A percentile compares a stretch with the other conserved stretches of the same genome.
Evolutionary conservation across 2,113 vertebrate genomes (phyloP).

Genomic region (Gopherus flavomarginatus): DNA sequence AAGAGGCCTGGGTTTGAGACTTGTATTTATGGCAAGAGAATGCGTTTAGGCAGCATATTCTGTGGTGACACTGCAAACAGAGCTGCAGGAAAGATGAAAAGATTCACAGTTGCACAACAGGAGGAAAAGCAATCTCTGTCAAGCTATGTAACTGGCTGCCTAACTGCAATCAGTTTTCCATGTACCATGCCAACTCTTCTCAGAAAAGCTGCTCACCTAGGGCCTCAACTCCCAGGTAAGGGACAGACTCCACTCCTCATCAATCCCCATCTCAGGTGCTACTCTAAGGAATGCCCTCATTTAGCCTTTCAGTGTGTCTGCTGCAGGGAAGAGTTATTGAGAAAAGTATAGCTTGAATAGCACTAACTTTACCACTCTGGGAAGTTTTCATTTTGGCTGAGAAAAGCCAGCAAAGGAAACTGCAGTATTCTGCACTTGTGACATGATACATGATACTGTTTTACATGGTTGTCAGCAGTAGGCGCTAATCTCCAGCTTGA

Average conservation of each 20-base stretch:
- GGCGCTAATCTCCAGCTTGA: background rate
- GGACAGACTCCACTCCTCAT: background rate
- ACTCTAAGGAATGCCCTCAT: background rate
- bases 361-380: background rate
- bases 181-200: background rate
- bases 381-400: background rate
- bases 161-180: fast-evolving
- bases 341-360: background rate
- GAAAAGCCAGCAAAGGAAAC: background rate
- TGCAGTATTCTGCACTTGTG: background rate
- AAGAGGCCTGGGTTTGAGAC: background rate
- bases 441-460: background rate
- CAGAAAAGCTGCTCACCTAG: fast-evolving
- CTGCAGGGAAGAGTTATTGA: background rate
- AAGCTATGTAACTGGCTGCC: fast-evolving
- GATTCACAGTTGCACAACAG: background rate
- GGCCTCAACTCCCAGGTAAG: background rate
- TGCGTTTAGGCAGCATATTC: background rate
- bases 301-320: background rate
- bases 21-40: background rate
- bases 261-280: background rate
- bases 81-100: background rate
- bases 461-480: background rate
- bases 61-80: background rate
- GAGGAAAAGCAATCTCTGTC: background rate